Percentiles rank a stretch among this genome's conserved stretches.
phyloP scores from a whole-genome alignment of 1,140 invertebrate genomes.

The Dufourea novaeangliae region DNA sequence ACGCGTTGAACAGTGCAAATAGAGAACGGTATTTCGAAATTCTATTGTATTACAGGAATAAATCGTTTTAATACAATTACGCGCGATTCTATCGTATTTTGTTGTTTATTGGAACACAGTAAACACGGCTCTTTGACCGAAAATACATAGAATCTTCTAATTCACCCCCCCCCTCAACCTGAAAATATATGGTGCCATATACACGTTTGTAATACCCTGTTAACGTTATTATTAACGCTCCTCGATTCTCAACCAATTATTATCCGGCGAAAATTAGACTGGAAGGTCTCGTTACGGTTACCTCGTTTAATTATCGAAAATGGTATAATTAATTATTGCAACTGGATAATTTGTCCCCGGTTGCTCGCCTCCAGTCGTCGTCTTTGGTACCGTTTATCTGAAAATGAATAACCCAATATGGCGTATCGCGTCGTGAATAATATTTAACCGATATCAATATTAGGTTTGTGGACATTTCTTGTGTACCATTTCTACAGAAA shows the following conservation, averaged over 20 bases:
- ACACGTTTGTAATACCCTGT: not conserved
- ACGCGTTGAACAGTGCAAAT: too few species aligned
- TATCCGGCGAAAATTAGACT: conserved; percentile 11
- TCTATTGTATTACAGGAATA: too few species aligned
- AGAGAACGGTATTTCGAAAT: too few species aligned
- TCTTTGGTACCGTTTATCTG: not conserved
- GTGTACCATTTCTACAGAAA: too few species aligned
- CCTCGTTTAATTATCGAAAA: conserved; percentile 38
- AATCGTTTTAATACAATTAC: too few species aligned
- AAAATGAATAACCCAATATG: not conserved
- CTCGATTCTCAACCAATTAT: conserved; percentile 37
- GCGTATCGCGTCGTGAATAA: not conserved
- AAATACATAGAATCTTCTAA: conserved; percentile 4
- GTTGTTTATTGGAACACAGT: not conserved
- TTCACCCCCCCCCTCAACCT: not conserved
- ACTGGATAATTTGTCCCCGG: not conserved
- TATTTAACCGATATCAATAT: too few species aligned
- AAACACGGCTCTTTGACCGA: not conserved
- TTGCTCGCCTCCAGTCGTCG: not conserved
- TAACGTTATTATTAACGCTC: conserved; percentile 32
- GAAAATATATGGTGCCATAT: too few species aligned
- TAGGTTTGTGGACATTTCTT: too few species aligned
- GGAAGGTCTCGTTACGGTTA: conserved; percentile 4
- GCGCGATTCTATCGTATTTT: too few species aligned
- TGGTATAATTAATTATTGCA: conserved; percentile 37